phyloP scores from a whole-genome alignment of 2,888 invertebrate species.

The Myopa tessellatipennis region DNA sequence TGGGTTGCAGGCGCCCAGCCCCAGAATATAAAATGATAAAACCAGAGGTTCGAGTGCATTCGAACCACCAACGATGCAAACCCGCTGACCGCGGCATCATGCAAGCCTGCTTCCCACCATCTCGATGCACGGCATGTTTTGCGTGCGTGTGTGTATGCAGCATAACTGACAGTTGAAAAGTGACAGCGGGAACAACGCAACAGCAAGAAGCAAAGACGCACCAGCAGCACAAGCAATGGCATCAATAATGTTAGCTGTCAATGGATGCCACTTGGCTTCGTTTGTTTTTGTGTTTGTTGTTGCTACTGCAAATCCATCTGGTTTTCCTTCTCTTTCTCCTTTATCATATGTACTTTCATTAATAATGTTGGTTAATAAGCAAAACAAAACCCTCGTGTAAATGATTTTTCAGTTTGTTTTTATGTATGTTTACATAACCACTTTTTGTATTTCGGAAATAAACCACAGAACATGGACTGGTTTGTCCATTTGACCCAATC shows the following conservation, averaged over 20 bases:
- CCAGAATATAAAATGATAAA: not conserved
- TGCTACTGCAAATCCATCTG: not conserved
- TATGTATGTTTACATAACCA: too few species aligned
- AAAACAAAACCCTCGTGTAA: not conserved
- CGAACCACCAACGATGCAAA: not conserved
- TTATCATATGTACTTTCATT: too few species aligned
- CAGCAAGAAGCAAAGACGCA: not conserved
- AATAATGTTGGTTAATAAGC: too few species aligned
- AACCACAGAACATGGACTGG: too few species aligned
- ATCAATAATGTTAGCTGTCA: constrained; percentile 9
- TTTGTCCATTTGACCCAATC: too few species aligned
- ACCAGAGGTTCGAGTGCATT: not conserved
- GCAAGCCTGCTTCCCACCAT: not conserved
- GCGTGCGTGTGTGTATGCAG: constrained; percentile 11
- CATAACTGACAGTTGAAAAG: constrained; percentile 33
- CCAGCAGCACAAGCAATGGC: not conserved
- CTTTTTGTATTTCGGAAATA: too few species aligned
- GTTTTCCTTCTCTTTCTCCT: too few species aligned
- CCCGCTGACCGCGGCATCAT: not conserved
- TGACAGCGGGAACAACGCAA: constrained; percentile 11
- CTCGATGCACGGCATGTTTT: not conserved
- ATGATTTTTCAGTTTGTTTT: too few species aligned
- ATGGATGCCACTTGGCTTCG: not conserved
- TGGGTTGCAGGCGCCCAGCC: not conserved
- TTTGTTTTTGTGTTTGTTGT: not conserved